These are phyloP conservation scores for Geotrypetes seraphini DNA, from an alignment of 2,797 vertebrate species.

Conservation along the genomic window DNA sequence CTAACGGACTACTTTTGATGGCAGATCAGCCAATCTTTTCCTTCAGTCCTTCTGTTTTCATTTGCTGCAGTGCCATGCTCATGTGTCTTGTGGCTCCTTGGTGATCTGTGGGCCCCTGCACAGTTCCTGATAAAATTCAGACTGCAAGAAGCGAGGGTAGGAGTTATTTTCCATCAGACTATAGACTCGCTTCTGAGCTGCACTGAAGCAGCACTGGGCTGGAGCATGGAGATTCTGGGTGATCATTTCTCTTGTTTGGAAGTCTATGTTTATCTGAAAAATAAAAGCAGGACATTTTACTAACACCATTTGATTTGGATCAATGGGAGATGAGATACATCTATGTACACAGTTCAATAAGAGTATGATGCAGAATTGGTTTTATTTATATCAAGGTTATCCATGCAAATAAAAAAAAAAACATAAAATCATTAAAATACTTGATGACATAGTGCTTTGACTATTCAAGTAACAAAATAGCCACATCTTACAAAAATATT, in stretches of 20 bases:
- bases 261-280: conserved; percentile 85
- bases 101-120: conserved; percentile 41
- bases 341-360: no score
- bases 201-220: conserved; percentile 58
- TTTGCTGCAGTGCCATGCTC: no score
- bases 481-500: no score
- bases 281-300: background rate
- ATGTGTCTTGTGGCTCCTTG: conserved; percentile 37
- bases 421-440: no score
- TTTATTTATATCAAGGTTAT: no score
- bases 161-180: conserved; percentile 86
- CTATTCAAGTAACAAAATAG: no score
- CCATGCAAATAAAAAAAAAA: no score
- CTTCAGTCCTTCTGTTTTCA: background rate
- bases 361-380: no score
- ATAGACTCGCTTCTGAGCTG: conserved; percentile 72
- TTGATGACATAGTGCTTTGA: no score
- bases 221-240: conserved; percentile 61
- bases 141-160: conserved; percentile 77
- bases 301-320: no score
- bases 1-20: no score
- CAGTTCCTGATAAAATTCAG: conserved; percentile 72
- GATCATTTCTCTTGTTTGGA: conserved; percentile 65
- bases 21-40: background rate
- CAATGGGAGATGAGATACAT: no score